phyloP scores from a whole-genome alignment of 2,797 vertebrate species.

The Esox masquinongy region DNA sequence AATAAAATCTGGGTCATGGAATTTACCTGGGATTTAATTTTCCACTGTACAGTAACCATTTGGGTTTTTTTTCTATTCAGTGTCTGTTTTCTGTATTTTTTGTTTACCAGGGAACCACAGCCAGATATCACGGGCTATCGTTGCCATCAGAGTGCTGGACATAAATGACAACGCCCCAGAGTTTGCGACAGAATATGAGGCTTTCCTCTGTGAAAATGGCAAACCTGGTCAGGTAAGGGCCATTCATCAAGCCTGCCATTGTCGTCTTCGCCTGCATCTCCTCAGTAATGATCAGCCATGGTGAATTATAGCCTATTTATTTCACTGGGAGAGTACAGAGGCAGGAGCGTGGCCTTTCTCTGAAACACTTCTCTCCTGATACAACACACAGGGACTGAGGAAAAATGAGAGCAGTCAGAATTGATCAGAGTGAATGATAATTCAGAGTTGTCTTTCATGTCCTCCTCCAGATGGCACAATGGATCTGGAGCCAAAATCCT shows the following conservation, averaged over 20 bases:
- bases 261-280: constrained; percentile 20
- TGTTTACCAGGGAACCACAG: constrained; percentile 90
- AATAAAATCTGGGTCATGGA: constrained; percentile 65
- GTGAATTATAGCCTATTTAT: constrained; percentile 76
- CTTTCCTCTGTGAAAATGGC: constrained; percentile 96
- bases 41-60: constrained; percentile 34
- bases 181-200: constrained; percentile 91
- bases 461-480: constrained; percentile 72
- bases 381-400: constrained; percentile 49
- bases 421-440: constrained; percentile 74
- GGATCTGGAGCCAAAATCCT: constrained; percentile 65
- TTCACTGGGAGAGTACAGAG: constrained; percentile 63
- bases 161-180: constrained; percentile 98
- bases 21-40: constrained; percentile 62
- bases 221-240: constrained; percentile 93
- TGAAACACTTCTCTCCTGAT: constrained; percentile 51
- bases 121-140: constrained; percentile 92
- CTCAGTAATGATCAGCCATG: constrained; percentile 66
- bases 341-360: constrained; percentile 54
- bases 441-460: constrained; percentile 73
- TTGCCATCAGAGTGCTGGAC: constrained; percentile 96
- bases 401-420: constrained; percentile 68
- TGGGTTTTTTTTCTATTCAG: constrained; percentile 15
- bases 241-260: constrained; percentile 57
- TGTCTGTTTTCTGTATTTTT: constrained; percentile 23